Conservation (phyloP, 1,140 invertebrate species). For the Drosophila kohkoa region DNA sequence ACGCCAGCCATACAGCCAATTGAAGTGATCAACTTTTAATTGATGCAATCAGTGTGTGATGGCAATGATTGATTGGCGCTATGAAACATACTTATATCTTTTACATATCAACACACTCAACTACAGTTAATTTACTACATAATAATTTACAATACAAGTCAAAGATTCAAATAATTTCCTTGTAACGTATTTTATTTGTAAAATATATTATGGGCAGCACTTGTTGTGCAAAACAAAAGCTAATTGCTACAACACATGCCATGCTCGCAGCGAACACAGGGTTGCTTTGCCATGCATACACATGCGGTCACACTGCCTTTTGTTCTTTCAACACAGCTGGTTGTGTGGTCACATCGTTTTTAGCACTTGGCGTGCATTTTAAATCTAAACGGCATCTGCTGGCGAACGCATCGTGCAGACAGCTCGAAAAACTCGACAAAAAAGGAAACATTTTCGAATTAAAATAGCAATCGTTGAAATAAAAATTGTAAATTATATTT, state of each 20-base stretch:
- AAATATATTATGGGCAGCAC: conserved; percentile 21
- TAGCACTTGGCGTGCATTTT: conserved; percentile 42
- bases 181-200: background rate
- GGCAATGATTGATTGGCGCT: conserved; percentile 25
- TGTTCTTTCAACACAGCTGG: background rate
- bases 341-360: conserved; percentile 36
- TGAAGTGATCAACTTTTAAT: conserved; percentile 72
- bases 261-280: background rate
- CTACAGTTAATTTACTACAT: background rate
- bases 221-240: background rate
- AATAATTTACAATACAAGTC: background rate
- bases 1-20: conserved; percentile 38
- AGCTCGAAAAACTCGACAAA: conserved; percentile 39
- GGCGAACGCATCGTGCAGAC: conserved; percentile 49
- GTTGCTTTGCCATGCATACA: background rate
- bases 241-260: conserved; percentile 5
- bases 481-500: conserved; percentile 38
- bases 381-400: conserved; percentile 66
- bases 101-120: background rate
- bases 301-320: conserved; percentile 25
- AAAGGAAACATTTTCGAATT: conserved; percentile 26
- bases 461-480: conserved; percentile 41
- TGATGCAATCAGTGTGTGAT: conserved; percentile 62
- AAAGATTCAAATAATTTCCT: conserved; percentile 9
- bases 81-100: background rate